Base-by-base conservation (phyloP, 2,113 vertebrate species). In the Carlito syrichta region DNA sequence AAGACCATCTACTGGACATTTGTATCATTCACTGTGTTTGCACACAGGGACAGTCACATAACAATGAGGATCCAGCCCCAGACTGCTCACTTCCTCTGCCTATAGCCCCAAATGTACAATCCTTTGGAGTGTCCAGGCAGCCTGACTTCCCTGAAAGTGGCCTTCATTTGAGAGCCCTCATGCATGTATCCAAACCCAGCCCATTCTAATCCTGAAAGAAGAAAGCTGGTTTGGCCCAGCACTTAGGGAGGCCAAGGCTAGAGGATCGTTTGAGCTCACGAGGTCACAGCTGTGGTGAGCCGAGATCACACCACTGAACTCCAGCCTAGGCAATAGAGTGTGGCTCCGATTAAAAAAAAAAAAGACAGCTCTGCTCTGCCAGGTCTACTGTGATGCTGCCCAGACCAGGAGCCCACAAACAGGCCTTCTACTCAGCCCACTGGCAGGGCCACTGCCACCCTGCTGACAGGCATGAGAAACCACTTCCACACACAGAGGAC, bases 391-490 rank as follows among this genome's bases (percentile, higher is more conserved):
- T 77, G 92, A 96, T 82, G 92, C 71, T 94, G 87, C 63, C 92
- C 95, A 97, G 94, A 56, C 52, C 86, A 60, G 86, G 73, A 94
- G 87, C 74, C 97, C 94, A 95, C 77, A 35, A 63, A 81, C 85
- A 97, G 81, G 58, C 95, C 97, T 50, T 45, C 87, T 52, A 90
- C 93, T 85, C 58, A 14, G 89, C 93, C 76, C 93, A 96, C 95
- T 93, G 95, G 77, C 92, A 88, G 90, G 81, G 89, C 88, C 91
- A 69, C 92, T n/a, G n/a, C n/a, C n/a, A n/a, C n/a, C n/a, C n/a
- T n/a, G n/a, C n/a, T n/a, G n/a, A n/a, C n/a, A n/a, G n/a, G n/a
- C n/a, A n/a, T n/a, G n/a, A n/a, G n/a, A n/a, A n/a, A n/a, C n/a
- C n/a, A n/a, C n/a, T n/a, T n/a, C n/a, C n/a, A n/a, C n/a, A n/a